Base-by-base conservation (phyloP, 2,113 vertebrate genomes). In the Halichoerus grypus region DNA sequence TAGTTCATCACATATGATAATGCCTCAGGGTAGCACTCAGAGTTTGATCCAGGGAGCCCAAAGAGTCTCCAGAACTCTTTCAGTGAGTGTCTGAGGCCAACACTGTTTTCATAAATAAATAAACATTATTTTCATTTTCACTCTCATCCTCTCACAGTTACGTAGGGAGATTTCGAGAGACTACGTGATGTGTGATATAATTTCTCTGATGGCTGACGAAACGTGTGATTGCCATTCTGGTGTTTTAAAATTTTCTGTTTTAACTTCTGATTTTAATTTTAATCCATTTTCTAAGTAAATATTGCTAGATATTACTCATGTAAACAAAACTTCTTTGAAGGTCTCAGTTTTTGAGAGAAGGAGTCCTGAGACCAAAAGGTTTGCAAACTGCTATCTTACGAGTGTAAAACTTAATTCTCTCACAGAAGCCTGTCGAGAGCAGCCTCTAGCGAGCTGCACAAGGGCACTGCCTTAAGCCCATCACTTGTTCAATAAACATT, bases 231-330 rank as follows among this genome's bases (percentile, higher is more conserved):
- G 39, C 33, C 63, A n/a, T 76, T 24, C 13, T 46, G 51, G 5
- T 88, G 57, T 53, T 81, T 85, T 79, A 61, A 53, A 65, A 59
- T 31, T 36, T 95, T 96, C 51, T 65, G 18, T 88, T 89, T 67
- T 74, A 90, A 61, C 88, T 79, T 91, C 13, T 91, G 46, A n/a
- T 84, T 84, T 74, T 74, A 63, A 46, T 84, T 93, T 84, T 80
- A 92, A 95, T 80, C 51, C 79, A 81, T 57, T 96, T 93, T 95
- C 39, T 39, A 72, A 91, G 61, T 22, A 57, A 91, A 76, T 91
- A 59, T 36, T 49, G 21, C 33, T 59, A 57, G 19, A 9, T 61
- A 49, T 22, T 69, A 53, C 28, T 1, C 9, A 14, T 28, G 55
- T 42, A 46, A 79, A 71, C 33, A 88, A 67, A 65, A 19, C 12